Percentiles rank a stretch among this genome's conserved stretches.
Evolutionary conservation across 1,140 invertebrate genomes (phyloP).

Genomic region (Fopius arisanus): DNA sequence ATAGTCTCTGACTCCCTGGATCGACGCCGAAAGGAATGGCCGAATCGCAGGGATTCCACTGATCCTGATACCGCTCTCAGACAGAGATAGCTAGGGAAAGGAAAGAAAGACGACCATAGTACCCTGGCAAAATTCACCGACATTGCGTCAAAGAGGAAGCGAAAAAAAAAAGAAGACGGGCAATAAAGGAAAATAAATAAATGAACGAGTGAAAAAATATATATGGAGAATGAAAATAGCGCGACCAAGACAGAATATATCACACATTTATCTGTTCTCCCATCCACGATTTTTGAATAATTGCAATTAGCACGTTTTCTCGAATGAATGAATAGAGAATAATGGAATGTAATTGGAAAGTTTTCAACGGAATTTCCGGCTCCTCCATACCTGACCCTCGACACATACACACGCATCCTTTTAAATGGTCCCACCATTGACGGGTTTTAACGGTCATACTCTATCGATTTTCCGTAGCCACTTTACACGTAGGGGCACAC

Average conservation of each 20-base stretch:
- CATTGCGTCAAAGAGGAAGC: neutral
- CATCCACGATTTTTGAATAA: neutral
- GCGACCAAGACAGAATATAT: neutral
- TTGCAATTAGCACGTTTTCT: neutral
- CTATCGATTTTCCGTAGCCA: neutral
- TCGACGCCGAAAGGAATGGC: conserved; percentile 41
- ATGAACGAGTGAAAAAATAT: conserved; percentile 3
- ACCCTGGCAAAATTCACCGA: neutral
- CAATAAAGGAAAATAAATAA: conserved; percentile 19
- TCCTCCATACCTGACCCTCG: conserved; percentile 29
- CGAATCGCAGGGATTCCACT: conserved; percentile 52
- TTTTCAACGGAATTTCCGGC: conserved; percentile 1
- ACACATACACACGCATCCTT: neutral
- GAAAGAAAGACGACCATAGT: neutral
- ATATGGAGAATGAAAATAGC: neutral
- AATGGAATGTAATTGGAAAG: neutral
- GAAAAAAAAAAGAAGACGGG: neutral
- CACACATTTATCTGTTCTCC: conserved; percentile 28
- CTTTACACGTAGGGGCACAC: neutral
- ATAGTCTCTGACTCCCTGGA: conserved; percentile 43
- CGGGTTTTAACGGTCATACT: conserved; percentile 18
- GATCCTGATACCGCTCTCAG: conserved; percentile 24
- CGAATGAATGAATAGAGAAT: neutral
- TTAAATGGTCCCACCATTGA: neutral
- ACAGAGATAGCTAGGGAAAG: neutral